phyloP scores from a whole-genome alignment of 2,113 vertebrate genomes.

The Grantiella picta region DNA sequence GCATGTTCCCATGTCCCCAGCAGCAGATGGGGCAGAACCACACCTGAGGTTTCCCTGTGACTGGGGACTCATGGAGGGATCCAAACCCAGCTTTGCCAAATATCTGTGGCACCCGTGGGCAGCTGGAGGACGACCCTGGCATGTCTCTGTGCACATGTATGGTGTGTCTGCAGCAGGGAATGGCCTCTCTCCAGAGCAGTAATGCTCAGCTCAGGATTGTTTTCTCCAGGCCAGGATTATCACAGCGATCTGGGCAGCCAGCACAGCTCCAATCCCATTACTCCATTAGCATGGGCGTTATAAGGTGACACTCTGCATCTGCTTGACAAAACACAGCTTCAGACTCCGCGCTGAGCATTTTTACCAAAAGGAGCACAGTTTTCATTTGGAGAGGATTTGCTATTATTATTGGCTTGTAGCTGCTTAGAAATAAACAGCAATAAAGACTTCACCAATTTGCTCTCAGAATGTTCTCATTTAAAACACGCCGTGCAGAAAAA shows the following conservation, averaged over 20 bases:
- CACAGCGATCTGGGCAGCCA: background rate
- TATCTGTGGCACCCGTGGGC: background rate
- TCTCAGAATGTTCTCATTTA: slow-evolving; percentile 60
- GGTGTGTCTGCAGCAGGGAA: background rate
- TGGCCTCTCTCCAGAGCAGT: slow-evolving; percentile 29
- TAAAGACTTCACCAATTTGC: slow-evolving; percentile 60
- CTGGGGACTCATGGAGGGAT: fast-evolving
- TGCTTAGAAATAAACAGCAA: slow-evolving; percentile 52
- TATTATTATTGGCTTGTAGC: slow-evolving; percentile 49
- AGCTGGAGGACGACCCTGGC: background rate
- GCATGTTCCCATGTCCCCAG: background rate
- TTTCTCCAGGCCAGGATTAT: slow-evolving; percentile 29
- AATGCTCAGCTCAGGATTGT: background rate
- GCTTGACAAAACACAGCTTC: slow-evolving; percentile 55
- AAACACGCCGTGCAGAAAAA: slow-evolving; percentile 60
- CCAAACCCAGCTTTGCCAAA: background rate
- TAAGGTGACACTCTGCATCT: slow-evolving; percentile 16
- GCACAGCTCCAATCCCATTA: slow-evolving; percentile 12
- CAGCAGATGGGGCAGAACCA: fast-evolving
- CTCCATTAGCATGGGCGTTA: slow-evolving; percentile 11
- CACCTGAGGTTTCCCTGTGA: background rate
- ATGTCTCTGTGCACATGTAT: too few species aligned
- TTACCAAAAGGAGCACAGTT: slow-evolving; percentile 12
- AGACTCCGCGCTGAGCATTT: background rate
- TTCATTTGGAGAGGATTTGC: slow-evolving; percentile 42